Evolutionary conservation across 2,113 vertebrate species (phyloP), one percentile per base, ranked within the genome.

Genomic region (Isichthys henryi): DNA sequence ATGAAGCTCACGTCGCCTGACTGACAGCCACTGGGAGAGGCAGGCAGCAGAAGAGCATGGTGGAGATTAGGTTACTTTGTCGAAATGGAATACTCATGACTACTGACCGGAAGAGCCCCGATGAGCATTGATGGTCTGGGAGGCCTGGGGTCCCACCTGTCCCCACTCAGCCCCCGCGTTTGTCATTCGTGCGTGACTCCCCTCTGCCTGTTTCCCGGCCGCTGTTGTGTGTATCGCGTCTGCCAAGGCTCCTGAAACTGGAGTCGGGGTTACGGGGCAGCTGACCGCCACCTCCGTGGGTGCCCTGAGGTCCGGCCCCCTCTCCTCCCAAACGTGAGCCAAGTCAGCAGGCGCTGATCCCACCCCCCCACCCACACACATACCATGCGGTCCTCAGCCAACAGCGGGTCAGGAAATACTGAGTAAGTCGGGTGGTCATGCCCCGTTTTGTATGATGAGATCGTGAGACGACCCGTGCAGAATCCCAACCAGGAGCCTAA

Each of bases 21-120:
- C 88, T 83, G 90, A 94, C 95, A 93, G 91, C 93, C 94, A 93
- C 94, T 94, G 94, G 92, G 91, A 92, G 92, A 93, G 88, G 93
- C 93, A 89, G 93, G 91, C 94, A 94, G 94, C 94, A 91, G 92
- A 87, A 87, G 86, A 92, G 92, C 49, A 87, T 2, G 17, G 31
- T 87, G 89, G 93, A 92, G 93, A 93, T 90, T 66, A 1, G 85
- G 9, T 74, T 88, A 11, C 90, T 91, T 58, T 62, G 88, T 46
- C 8, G 8, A 52, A 92, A 92, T 92, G 91, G 88, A 88, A 39
- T 53, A 80, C 74, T 90, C 88, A 93, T 94, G 43, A 91, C 86
- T 92, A 92, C 70, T 94, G 94, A 96, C 94, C 94, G 92, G 91
- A 94, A 95, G 93, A 56, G 56, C 87, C 15, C 49, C n/a, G 49